phyloP scores from a whole-genome alignment of 2,113 vertebrate species.

The Carlito syrichta region DNA sequence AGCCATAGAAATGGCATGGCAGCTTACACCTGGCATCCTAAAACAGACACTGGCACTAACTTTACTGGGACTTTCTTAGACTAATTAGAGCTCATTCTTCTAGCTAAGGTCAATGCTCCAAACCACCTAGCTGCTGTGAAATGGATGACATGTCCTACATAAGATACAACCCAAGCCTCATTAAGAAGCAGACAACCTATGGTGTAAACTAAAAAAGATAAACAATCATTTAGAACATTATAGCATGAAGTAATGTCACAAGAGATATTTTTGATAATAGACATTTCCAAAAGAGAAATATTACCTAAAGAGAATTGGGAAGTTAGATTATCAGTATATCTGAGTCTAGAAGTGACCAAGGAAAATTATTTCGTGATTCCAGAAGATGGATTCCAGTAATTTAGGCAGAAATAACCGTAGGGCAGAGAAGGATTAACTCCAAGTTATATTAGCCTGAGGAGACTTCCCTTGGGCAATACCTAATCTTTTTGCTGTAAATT shows the following conservation, averaged over 20 bases:
- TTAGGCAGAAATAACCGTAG: slow-evolving; percentile 67
- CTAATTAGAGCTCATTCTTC: slow-evolving; percentile 44
- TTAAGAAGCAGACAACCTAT: slow-evolving; percentile 41
- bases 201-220: slow-evolving; percentile 57
- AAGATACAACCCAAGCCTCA: slow-evolving; percentile 31
- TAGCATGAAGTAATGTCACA: slow-evolving; percentile 36
- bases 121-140: slow-evolving; percentile 16
- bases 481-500: slow-evolving; percentile 72
- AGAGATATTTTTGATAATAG: slow-evolving; percentile 33
- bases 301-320: slow-evolving; percentile 58
- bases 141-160: background rate
- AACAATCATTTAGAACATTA: slow-evolving; percentile 52
- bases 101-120: background rate
- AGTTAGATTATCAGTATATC: slow-evolving; percentile 12
- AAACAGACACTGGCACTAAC: background rate
- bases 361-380: slow-evolving; percentile 65
- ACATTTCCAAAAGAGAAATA: slow-evolving; percentile 66
- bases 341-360: slow-evolving; percentile 47
- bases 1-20: background rate
- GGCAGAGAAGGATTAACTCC: slow-evolving; percentile 71
- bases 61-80: slow-evolving; percentile 9
- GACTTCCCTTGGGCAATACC: slow-evolving; percentile 64
- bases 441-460: slow-evolving; percentile 67
- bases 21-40: background rate
- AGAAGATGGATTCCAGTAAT: slow-evolving; percentile 74